These are phyloP conservation scores for Cryptophagus acutangulus DNA, from an alignment of 2,888 invertebrate genomes.

Conservation along the genomic window DNA sequence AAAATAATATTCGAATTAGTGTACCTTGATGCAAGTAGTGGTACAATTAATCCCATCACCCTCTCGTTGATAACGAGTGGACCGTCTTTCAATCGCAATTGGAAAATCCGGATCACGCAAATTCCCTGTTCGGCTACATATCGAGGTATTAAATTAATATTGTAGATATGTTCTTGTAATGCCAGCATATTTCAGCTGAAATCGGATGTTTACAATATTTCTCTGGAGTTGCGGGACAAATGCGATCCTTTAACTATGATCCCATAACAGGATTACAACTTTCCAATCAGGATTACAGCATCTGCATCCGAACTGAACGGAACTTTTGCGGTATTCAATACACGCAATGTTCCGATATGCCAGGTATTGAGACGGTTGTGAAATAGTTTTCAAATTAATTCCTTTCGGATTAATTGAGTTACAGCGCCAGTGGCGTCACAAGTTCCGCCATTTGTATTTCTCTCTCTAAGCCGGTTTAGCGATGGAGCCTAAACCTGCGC, in stretches of 20 bases:
- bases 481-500: too few relatives aligned
- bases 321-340: slow-evolving; percentile 87
- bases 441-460: too few relatives aligned
- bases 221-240: slow-evolving; percentile 74
- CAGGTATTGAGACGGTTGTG: too few relatives aligned
- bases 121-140: slow-evolving; percentile 71
- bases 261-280: slow-evolving; percentile 69
- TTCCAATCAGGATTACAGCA: slow-evolving; percentile 84
- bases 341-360: slow-evolving; percentile 65
- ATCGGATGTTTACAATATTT: slow-evolving; percentile 76
- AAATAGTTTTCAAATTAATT: too few relatives aligned
- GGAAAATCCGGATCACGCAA: slow-evolving; percentile 78
- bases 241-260: slow-evolving; percentile 82
- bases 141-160: slow-evolving; percentile 51
- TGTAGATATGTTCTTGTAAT: too few relatives aligned
- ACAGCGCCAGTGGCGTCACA: too few relatives aligned
- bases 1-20: slow-evolving; percentile 52
- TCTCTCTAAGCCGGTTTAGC: too few relatives aligned
- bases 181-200: slow-evolving; percentile 62
- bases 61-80: slow-evolving; percentile 79
- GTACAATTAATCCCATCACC: slow-evolving; percentile 71
- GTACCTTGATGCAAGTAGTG: slow-evolving; percentile 77
- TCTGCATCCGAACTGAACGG: slow-evolving; percentile 76
- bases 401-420: too few relatives aligned
- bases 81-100: slow-evolving; percentile 64